These are phyloP conservation scores for Ceratitis capitata DNA, from an alignment of 1,140 invertebrate species.

Conservation along the genomic window DNA sequence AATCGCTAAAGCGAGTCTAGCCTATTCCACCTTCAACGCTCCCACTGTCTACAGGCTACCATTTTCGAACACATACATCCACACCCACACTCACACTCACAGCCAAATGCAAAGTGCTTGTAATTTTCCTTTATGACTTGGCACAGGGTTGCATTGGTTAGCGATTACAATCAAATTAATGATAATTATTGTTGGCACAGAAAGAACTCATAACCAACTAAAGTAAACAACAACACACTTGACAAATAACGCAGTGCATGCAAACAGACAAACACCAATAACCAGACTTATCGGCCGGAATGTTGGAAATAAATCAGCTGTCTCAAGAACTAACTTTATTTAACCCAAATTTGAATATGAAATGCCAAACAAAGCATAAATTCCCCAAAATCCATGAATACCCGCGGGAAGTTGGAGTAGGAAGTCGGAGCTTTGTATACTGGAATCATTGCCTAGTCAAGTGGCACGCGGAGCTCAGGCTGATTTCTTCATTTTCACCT, in stretches of 20 bases:
- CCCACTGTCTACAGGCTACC: neutral
- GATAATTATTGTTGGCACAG: neutral
- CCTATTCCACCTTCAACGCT: neutral
- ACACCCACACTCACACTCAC: no score
- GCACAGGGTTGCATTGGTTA: neutral
- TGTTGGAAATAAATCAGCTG: constrained; percentile 31
- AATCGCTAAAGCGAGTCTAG: no score
- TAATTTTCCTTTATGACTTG: neutral
- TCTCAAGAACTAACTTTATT: neutral
- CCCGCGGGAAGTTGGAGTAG: neutral
- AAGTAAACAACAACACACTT: neutral
- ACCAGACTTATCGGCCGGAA: neutral
- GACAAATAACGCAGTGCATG: constrained; percentile 10
- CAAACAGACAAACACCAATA: neutral
- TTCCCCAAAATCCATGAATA: neutral
- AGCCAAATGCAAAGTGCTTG: no score
- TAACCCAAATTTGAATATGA: constrained; percentile 20
- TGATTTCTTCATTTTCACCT: neutral
- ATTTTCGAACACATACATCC: neutral
- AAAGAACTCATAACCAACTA: neutral
- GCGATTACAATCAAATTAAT: constrained; percentile 34
- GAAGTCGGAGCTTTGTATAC: neutral
- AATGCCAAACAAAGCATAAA: neutral
- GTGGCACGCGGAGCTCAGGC: neutral
- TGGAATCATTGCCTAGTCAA: neutral